Evolutionary conservation across 30 jellyfish, hydroid and myxozoan species (phyloP).

Genomic region (Aurelia aurita): DNA sequence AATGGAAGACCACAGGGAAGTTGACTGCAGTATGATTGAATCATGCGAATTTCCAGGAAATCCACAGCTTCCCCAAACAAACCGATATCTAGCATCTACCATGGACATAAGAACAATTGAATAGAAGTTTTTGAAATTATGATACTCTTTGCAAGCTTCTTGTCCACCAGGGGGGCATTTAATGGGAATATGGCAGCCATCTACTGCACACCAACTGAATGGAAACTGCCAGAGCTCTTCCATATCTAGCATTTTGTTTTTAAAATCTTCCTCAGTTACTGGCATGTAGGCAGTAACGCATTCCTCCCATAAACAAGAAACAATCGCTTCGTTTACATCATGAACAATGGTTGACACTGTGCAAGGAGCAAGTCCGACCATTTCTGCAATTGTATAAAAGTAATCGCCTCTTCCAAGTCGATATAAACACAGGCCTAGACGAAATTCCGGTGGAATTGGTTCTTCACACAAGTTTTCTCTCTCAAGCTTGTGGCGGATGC

Average conservation of each 20-base stretch:
- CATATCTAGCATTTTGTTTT: slow-evolving; percentile 14
- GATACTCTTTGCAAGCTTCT: slow-evolving; percentile 55
- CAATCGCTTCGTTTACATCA: slow-evolving; percentile 53
- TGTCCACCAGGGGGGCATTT: slow-evolving; percentile 75
- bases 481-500: slow-evolving; percentile 25
- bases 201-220: slow-evolving; percentile 41
- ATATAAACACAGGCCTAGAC: slow-evolving; percentile 52
- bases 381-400: slow-evolving; percentile 44
- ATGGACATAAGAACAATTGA: slow-evolving; percentile 47
- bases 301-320: slow-evolving; percentile 31
- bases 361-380: slow-evolving; percentile 54
- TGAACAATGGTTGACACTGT: slow-evolving; percentile 43
- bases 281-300: slow-evolving; percentile 11
- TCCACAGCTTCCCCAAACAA: slow-evolving; percentile 72
- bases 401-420: slow-evolving; percentile 70
- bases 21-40: slow-evolving; percentile 46
- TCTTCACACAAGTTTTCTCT: slow-evolving; percentile 38
- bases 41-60: slow-evolving; percentile 72
- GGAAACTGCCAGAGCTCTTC: slow-evolving; percentile 71
- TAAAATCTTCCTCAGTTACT: slow-evolving; percentile 4
- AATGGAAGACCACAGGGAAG: slow-evolving; percentile 4
- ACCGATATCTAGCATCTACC: slow-evolving; percentile 48
- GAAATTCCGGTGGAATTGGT: slow-evolving; percentile 52
- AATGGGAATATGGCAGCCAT: too few species aligned
- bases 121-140: slow-evolving; percentile 41